Evolutionary conservation across 2,113 vertebrate genomes (phyloP), one percentile per base, ranked within the genome.

Genomic region (Serranochromis macrocephalus): DNA sequence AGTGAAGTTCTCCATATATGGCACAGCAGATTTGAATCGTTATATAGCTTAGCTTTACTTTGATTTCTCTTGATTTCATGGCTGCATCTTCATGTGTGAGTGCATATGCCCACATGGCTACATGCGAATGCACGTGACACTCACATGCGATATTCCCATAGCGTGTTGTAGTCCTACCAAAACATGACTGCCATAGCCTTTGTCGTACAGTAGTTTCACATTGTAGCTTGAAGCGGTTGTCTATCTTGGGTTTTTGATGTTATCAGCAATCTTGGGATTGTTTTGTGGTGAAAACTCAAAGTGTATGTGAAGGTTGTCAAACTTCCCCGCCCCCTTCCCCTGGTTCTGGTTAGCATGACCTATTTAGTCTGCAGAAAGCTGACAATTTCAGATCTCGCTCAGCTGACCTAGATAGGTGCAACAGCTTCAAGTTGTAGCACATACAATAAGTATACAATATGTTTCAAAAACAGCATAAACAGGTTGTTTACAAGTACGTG

Each of bases 361-460:
- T 93, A 96, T 95, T 97, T 96, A 91, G 88, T 89, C 79, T 93
- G 92, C 93, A 91, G 81, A 95, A 95, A 93, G 91, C 93, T 94
- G 93, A 96, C 90, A 88, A 91, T 81, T 90, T 87, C 93, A 92
- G 86, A 93, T 91, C 88, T 84, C 89, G 85, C 92, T 90, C 91
- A 88, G 86, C 83, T 95, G 96, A 95, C 94, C 96, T 95, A 96
- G 85, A 95, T 95, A 91, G 87, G 68, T 63, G 24, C 36, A 71
- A 84, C 54, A 87, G 89, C 82, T 80, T 80, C 16, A 79, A 84
- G 82, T 86, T 55, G 4, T 81, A 68, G 63, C 63, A 38, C 33
- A 38, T 63, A 63, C 31, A 63, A 0, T 36, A 29, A 11, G 38
- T 3, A 7, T 68, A 55, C 12, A 85, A 75, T 66, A 57, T 6